Base-by-base conservation (phyloP, 2,113 vertebrate genomes). In the Camelus dromedarius region DNA sequence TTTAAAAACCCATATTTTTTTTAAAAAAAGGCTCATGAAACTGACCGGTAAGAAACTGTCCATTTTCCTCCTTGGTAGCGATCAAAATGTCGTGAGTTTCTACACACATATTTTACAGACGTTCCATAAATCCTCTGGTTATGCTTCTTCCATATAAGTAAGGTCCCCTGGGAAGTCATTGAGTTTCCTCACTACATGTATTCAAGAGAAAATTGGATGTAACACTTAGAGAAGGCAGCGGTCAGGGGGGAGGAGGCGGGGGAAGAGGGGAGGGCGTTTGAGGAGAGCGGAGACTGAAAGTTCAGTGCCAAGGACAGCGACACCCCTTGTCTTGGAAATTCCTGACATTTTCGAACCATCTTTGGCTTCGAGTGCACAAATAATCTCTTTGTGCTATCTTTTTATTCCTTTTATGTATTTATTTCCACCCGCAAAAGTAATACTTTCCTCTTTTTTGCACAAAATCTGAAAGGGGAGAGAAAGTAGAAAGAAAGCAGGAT, bases 151-250 rank as follows among this genome's bases (percentile, higher is more conserved):
- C 88, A 94, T 79, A 9, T 96, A 94, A 97, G 97, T 72, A 69
- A 66, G 94, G 93, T 96, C 97, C 97, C 97, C 54, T 3, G 98
- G 97, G 98, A 97, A 79, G 95, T 97, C 96, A 95, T 62, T 62
- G 98, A 91, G 91, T 85, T 77, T 89, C 96, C 92, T 97, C 91
- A 91, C 97, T 48, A 66, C 93, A 52, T 19, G 95, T 83, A 96
- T 89, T 96, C 94, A 79, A 91, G 95, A 96, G 97, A 97, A 97
- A 98, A 98, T 96, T 97, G 97, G 95, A 97, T 96, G 81, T 93
- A 97, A 91, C 97, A 93, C 92, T 93, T 91, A 72, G 81, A 72
- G 92, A 5, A 67, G 90, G 90, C 28, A 6, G 90, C 8, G 10
- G 79, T 16, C 7, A 1, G 85, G 56, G 70, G 11, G 35, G 66